These are phyloP conservation scores for Molanna angustata DNA, from an alignment of 2,888 invertebrate species.

Conservation along the genomic window DNA sequence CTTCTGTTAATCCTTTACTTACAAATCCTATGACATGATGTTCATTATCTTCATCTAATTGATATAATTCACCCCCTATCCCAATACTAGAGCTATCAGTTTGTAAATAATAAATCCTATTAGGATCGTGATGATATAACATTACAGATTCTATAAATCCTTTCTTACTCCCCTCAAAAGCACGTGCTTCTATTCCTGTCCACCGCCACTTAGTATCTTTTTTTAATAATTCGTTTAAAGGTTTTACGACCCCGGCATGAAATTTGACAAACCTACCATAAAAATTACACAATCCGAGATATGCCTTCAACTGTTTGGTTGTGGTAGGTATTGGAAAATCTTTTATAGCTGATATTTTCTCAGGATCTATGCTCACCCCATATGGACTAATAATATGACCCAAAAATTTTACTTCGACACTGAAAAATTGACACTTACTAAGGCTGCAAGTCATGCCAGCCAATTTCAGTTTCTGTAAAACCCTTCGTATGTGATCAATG, in stretches of 20 bases:
- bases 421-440: slow-evolving; percentile 16
- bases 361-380: slow-evolving; percentile 28
- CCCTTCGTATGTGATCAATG: slow-evolving; percentile 1
- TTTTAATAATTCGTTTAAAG: not conserved
- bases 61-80: slow-evolving; percentile 30
- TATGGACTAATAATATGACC: slow-evolving; percentile 21
- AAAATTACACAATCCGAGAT: slow-evolving; percentile 7
- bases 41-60: slow-evolving; percentile 24
- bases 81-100: slow-evolving; percentile 29
- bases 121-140: slow-evolving; percentile 26
- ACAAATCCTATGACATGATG: slow-evolving; percentile 28
- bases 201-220: not conserved
- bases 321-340: slow-evolving; percentile 33
- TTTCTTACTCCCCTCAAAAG: slow-evolving; percentile 31
- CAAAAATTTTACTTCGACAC: not conserved
- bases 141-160: slow-evolving; percentile 26
- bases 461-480: not conserved
- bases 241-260: not conserved
- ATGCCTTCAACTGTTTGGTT: slow-evolving; percentile 19
- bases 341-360: slow-evolving; percentile 28
- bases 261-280: not conserved
- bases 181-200: slow-evolving; percentile 16
- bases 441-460: slow-evolving; percentile 28
- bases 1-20: slow-evolving; percentile 30
- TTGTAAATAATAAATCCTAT: slow-evolving; percentile 30